Evolutionary conservation across 2,113 vertebrate species (phyloP).

Genomic region (Thomomys bottae): DNA sequence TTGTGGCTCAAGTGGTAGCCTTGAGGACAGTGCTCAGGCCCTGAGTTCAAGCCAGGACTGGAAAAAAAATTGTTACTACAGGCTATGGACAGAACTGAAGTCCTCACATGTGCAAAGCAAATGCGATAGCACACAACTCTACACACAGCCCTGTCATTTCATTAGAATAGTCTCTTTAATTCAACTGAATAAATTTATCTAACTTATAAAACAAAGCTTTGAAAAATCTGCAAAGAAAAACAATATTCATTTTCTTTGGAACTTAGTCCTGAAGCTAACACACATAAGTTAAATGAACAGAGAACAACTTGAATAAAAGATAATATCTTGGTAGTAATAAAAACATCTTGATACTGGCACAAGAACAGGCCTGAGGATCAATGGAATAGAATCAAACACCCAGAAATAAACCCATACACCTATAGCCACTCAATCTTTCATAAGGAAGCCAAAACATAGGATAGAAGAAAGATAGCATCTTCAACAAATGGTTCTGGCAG

Average conservation of each 20-base stretch:
- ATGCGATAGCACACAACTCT: neutral
- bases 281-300: neutral
- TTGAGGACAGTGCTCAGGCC: too few species aligned
- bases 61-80: neutral
- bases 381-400: too few species aligned
- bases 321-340: slow-evolving; percentile 44
- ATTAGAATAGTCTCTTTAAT: neutral
- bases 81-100: neutral
- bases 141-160: neutral
- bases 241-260: slow-evolving; percentile 33
- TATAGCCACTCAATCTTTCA: too few species aligned
- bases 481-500: too few species aligned
- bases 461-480: too few species aligned
- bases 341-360: too few species aligned
- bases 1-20: too few species aligned
- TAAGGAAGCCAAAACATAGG: too few species aligned
- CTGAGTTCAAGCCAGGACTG: too few species aligned
- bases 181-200: slow-evolving; percentile 7
- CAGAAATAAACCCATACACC: too few species aligned
- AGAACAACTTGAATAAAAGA: slow-evolving; percentile 45
- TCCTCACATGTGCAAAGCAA: neutral
- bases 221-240: slow-evolving; percentile 35
- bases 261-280: slow-evolving; percentile 41
- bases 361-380: too few species aligned
- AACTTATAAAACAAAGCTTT: slow-evolving; percentile 19